Conservation (phyloP, 2,113 vertebrate genomes). For the Sardina pilchardus region DNA sequence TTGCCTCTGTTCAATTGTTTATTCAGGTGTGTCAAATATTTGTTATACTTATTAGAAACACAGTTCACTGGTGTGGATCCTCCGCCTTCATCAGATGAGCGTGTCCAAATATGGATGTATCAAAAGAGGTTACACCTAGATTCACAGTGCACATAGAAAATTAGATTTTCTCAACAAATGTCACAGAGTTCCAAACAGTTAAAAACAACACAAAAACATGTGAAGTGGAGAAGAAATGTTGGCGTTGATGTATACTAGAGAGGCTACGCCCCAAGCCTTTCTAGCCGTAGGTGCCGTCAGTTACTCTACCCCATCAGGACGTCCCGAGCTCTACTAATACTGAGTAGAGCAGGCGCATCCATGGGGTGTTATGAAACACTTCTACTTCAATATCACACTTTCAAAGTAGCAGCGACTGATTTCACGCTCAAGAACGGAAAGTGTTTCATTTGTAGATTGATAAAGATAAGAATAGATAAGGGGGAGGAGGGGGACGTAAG, state of each 20-base stretch:
- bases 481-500: background rate
- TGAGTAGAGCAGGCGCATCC: background rate
- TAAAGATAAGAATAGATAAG: background rate
- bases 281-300: background rate
- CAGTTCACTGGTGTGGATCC: background rate
- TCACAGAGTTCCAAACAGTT: background rate
- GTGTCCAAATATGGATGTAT: background rate
- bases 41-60: background rate
- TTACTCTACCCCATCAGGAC: background rate
- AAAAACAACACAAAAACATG: background rate
- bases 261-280: background rate
- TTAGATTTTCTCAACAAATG: background rate
- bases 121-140: background rate
- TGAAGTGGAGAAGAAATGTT: background rate
- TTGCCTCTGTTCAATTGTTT: background rate
- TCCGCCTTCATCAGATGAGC: background rate
- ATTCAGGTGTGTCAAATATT: background rate
- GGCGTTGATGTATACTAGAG: background rate
- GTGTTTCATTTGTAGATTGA: background rate
- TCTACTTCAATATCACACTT: background rate
- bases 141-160: conserved; percentile 1
- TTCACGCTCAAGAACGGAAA: background rate
- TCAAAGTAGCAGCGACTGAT: background rate
- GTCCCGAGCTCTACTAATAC: background rate
- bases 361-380: background rate